Evolutionary conservation across 2,797 vertebrate genomes (phyloP).

Genomic region (Gambusia yucatana): DNA sequence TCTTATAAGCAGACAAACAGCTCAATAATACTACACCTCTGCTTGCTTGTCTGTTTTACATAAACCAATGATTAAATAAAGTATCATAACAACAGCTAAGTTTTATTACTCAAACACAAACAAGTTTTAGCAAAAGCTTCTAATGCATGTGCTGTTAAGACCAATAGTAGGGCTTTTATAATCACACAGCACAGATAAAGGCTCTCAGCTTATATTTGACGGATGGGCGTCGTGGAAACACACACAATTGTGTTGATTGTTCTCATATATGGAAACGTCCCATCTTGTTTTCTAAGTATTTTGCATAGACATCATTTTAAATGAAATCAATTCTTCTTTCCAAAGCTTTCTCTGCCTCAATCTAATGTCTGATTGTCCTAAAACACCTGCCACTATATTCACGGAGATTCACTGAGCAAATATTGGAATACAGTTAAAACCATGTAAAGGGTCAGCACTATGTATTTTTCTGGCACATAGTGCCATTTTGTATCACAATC

Average conservation of each 20-base stretch:
- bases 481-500: too few relatives aligned
- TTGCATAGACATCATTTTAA: slow-evolving; percentile 24
- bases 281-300: slow-evolving; percentile 32
- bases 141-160: slow-evolving; percentile 48
- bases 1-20: slow-evolving; percentile 35
- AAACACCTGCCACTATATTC: neutral
- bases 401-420: neutral
- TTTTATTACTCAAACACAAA: slow-evolving; percentile 30
- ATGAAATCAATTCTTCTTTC: slow-evolving; percentile 53
- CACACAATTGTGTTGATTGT: slow-evolving; percentile 10
- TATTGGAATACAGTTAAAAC: neutral
- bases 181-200: slow-evolving; percentile 51
- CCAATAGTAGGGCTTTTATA: slow-evolving; percentile 48
- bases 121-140: slow-evolving; percentile 23
- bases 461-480: too few relatives aligned
- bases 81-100: slow-evolving; percentile 1
- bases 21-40: slow-evolving; percentile 26
- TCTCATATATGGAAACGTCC: slow-evolving; percentile 42
- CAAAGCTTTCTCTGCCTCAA: neutral
- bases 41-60: neutral
- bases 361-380: neutral
- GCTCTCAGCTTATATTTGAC: slow-evolving; percentile 30
- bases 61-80: slow-evolving; percentile 25
- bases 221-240: slow-evolving; percentile 25
- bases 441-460: neutral